Percentiles rank a stretch among this genome's conserved stretches.
Evolutionary conservation across 1,140 invertebrate species (phyloP).

Genomic region (Drosophila pandora): DNA sequence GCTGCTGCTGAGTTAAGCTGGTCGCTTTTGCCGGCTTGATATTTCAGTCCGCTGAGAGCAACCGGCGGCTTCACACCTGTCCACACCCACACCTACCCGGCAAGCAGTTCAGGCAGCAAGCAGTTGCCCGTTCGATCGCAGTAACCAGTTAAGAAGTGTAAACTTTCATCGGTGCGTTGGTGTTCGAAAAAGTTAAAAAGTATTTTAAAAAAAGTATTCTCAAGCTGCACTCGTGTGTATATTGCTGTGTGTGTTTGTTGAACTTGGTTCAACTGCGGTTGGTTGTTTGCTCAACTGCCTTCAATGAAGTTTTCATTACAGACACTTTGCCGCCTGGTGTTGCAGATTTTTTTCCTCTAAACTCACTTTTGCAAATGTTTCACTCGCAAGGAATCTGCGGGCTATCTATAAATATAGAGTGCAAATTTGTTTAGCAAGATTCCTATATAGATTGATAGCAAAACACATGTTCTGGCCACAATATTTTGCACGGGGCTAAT

Average conservation of each 20-base stretch:
- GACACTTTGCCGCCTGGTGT: conserved; percentile 24
- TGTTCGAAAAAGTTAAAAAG: conserved; percentile 28
- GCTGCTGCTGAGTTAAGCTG: conserved; percentile 53
- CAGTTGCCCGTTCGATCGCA: conserved; percentile 18
- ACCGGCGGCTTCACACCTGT: conserved; percentile 73
- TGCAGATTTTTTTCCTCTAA: background rate
- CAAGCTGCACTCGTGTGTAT: conserved; percentile 12
- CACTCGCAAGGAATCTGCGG: background rate
- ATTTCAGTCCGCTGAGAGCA: conserved; percentile 70
- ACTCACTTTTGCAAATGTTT: conserved; percentile 6
- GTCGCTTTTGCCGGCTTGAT: conserved; percentile 31
- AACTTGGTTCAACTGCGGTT: conserved; percentile 13
- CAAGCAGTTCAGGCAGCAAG: conserved; percentile 31
- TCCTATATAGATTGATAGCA: background rate
- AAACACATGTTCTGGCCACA: conserved; percentile 1
- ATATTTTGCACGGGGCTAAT: too few relatives aligned
- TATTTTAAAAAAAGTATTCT: conserved; percentile 14
- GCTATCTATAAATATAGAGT: background rate
- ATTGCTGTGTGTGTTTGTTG: conserved; percentile 15
- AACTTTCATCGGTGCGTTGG: conserved; percentile 36
- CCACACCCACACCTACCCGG: conserved; percentile 27
- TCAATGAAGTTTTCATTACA: conserved; percentile 60
- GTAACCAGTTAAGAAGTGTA: conserved; percentile 11
- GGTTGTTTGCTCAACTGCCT: conserved; percentile 59
- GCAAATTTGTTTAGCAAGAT: background rate